Evolutionary conservation across 1,140 invertebrate species (phyloP).

Genomic region (Stenopsyche tienmushanensis): DNA sequence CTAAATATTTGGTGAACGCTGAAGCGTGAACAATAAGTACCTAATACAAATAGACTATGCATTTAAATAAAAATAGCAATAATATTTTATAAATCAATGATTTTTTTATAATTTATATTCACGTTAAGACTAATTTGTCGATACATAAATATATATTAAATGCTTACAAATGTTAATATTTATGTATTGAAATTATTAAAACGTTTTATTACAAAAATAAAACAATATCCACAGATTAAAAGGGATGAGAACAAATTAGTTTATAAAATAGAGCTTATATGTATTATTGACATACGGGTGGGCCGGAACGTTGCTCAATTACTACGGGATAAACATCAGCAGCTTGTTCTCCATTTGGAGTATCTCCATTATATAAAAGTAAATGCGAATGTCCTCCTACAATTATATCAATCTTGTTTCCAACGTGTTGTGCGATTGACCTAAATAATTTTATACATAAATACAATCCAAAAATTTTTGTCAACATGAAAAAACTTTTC

Average conservation of each 20-base stretch:
- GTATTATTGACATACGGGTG: not conserved
- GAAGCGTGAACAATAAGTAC: constrained; percentile 73
- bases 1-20: constrained; percentile 72
- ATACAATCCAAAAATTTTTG: constrained; percentile 36
- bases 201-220: not conserved
- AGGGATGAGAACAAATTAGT: no score
- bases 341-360: constrained; percentile 59
- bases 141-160: not conserved
- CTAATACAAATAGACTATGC: constrained; percentile 41
- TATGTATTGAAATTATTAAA: not conserved
- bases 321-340: constrained; percentile 68
- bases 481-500: no score
- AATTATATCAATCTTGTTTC: constrained; percentile 71
- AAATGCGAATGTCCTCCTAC: constrained; percentile 86
- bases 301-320: no score
- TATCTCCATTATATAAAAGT: constrained; percentile 64
- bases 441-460: constrained; percentile 42
- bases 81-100: not conserved
- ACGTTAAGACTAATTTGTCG: not conserved
- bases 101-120: not conserved
- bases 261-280: no score
- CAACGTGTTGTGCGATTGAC: constrained; percentile 64
- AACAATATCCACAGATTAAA: no score
- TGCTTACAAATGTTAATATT: not conserved
- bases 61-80: not conserved